A percentile compares a stretch with the other conserved stretches of the same genome.
Conservation (phyloP, 1,140 invertebrate species). For the Cotesia glomerata region DNA sequence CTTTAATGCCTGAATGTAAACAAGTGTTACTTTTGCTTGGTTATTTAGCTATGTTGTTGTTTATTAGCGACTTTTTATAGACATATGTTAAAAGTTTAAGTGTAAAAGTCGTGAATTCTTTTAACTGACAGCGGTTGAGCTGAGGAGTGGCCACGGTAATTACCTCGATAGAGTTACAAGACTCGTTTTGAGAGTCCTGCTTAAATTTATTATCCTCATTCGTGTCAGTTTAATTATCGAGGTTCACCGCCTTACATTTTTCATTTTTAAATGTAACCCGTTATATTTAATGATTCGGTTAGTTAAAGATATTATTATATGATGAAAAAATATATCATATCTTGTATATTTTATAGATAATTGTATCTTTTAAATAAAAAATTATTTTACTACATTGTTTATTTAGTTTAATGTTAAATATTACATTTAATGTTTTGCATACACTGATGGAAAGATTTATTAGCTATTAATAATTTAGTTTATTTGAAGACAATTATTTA, state of each 20-base stretch:
- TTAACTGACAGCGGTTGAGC: conserved; percentile 36
- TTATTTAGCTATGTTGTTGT: conserved; percentile 19
- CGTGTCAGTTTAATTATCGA: conserved; percentile 57
- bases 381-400: no score
- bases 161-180: conserved; percentile 61
- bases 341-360: no score
- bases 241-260: conserved; percentile 29
- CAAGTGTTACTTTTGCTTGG: conserved; percentile 17
- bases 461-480: no score
- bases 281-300: background rate
- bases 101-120: conserved; percentile 41
- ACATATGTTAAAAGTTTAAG: conserved; percentile 42
- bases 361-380: no score
- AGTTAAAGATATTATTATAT: conserved; percentile 4
- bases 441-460: no score
- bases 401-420: no score
- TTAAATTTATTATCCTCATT: conserved; percentile 59
- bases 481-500: no score
- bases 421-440: no score
- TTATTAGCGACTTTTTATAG: background rate
- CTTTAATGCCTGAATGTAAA: background rate
- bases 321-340: no score
- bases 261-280: background rate
- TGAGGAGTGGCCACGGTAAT: conserved; percentile 56
- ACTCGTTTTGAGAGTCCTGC: conserved; percentile 47